Percentiles rank a stretch among this genome's conserved stretches.
phyloP scores from a whole-genome alignment of 1,140 invertebrate genomes.

The Leptonema lineaticorne region DNA sequence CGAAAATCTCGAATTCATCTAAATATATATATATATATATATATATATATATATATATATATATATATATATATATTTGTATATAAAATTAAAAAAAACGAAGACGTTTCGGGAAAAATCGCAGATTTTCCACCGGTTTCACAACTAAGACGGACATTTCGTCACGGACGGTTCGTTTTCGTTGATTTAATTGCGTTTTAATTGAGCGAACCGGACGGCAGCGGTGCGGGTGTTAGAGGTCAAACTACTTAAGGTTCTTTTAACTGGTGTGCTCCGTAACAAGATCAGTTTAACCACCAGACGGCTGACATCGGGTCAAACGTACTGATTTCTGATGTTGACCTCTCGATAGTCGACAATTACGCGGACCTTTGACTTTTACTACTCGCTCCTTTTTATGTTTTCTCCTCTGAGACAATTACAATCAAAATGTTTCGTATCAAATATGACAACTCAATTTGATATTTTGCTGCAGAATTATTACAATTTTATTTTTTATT shows the following conservation, averaged over 20 bases:
- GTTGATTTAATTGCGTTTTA: constrained; percentile 18
- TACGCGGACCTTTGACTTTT: no score
- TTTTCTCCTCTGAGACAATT: no score
- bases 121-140: no score
- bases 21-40: background rate
- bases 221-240: constrained; percentile 12
- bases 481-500: no score
- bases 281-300: background rate
- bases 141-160: background rate
- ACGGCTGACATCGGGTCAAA: background rate
- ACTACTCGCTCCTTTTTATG: no score
- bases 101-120: no score
- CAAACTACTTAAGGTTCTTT: background rate
- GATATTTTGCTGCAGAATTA: no score
- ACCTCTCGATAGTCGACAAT: background rate
- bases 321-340: background rate
- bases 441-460: no score
- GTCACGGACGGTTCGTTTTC: background rate
- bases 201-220: background rate
- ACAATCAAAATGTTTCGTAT: no score
- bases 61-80: background rate
- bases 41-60: background rate
- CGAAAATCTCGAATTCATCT: no score
- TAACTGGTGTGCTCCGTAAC: constrained; percentile 1
- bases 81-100: no score